Percentiles rank a stretch among this genome's conserved stretches.
Conservation (phyloP, 2,888 invertebrate species). For the Volucella inflata region DNA sequence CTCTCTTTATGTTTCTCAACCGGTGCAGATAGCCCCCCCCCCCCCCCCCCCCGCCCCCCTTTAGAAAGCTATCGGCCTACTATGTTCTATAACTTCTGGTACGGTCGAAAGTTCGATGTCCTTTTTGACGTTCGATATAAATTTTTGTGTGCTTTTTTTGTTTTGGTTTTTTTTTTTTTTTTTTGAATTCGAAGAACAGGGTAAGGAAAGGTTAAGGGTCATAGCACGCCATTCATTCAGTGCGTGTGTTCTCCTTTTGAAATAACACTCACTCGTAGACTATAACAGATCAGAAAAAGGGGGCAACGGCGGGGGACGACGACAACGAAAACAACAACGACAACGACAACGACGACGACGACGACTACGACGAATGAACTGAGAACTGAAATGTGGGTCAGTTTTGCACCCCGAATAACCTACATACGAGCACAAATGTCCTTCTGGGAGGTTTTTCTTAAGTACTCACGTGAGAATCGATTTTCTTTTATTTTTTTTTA, state of each 20-base stretch:
- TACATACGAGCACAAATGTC: slow-evolving; percentile 53
- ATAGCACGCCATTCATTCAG: slow-evolving; percentile 48
- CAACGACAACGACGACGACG: no score
- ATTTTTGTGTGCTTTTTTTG: background rate
- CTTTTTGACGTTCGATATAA: slow-evolving; percentile 66
- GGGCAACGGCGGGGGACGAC: background rate
- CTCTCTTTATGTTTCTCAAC: background rate
- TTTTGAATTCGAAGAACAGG: slow-evolving; percentile 1
- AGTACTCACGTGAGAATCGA: slow-evolving; percentile 65
- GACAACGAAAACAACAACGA: no score
- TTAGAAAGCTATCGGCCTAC: no score
- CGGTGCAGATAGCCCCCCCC: no score
- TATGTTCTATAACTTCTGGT: background rate
- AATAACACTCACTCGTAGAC: slow-evolving; percentile 22
- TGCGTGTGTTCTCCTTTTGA: slow-evolving; percentile 50
- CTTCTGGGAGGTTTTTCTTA: slow-evolving; percentile 53
- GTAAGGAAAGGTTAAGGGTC: slow-evolving; percentile 63
- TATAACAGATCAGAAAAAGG: background rate
- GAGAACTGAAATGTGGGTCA: slow-evolving; percentile 62
- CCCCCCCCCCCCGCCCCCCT: background rate
- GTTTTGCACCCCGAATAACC: slow-evolving; percentile 66
- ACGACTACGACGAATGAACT: background rate
- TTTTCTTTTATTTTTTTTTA: slow-evolving; percentile 46
- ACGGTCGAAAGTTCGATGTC: slow-evolving; percentile 72
- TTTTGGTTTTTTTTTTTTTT: slow-evolving; percentile 32